These are phyloP conservation scores for Buteo buteo DNA, from an alignment of 2,113 vertebrate genomes.

Conservation along the genomic window DNA sequence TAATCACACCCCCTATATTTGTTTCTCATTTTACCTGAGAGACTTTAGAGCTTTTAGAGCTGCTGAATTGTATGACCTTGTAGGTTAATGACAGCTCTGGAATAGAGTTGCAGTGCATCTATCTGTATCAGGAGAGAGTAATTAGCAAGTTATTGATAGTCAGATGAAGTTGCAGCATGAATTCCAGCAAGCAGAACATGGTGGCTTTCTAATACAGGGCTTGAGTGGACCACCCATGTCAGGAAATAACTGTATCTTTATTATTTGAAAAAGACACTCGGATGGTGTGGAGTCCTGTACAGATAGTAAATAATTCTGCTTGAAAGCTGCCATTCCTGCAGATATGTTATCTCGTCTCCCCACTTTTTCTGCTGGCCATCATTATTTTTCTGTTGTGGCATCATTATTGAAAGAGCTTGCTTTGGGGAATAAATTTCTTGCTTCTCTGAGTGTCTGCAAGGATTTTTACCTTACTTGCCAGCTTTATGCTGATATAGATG, in stretches of 20 bases:
- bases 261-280: background rate
- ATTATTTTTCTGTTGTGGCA: background rate
- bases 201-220: background rate
- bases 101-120: background rate
- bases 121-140: background rate
- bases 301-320: background rate
- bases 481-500: background rate
- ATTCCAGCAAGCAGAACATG: background rate
- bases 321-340: background rate
- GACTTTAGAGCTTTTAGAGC: background rate
- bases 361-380: background rate
- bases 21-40: background rate
- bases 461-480: background rate
- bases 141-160: slow-evolving; percentile 30
- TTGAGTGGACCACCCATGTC: background rate
- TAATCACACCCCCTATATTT: background rate
- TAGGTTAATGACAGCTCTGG: slow-evolving; percentile 29
- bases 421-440: background rate
- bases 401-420: background rate
- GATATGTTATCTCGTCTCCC: background rate
- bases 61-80: slow-evolving; percentile 3
- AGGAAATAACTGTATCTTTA: background rate
- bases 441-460: background rate
- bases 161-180: background rate
- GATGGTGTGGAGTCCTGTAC: background rate